Evolutionary conservation across 2,888 invertebrate species (phyloP).

Genomic region (Drosophila fulvimacula): DNA sequence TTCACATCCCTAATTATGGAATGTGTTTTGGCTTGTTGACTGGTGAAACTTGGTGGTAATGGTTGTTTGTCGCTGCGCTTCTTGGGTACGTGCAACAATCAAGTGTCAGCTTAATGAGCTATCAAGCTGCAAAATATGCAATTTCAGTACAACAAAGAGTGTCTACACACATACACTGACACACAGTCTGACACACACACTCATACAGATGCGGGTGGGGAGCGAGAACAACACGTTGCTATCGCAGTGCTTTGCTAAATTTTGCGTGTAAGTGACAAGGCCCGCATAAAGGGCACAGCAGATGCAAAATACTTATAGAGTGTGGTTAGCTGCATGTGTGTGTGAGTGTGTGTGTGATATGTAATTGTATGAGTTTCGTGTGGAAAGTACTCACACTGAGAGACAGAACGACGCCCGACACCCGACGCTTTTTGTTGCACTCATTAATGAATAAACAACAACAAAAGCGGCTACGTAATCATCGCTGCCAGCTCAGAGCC

Average conservation of each 20-base stretch:
- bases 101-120: conserved; percentile 81
- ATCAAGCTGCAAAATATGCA: conserved; percentile 81
- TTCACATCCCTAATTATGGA: conserved; percentile 32
- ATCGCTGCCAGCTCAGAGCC: conserved; percentile 67
- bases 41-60: conserved; percentile 33
- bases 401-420: conserved; percentile 28
- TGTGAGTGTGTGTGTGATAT: conserved; percentile 11
- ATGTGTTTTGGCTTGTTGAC: conserved; percentile 25
- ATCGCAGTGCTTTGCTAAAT: conserved; percentile 74
- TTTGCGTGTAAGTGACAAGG: conserved; percentile 78
- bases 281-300: conserved; percentile 69
- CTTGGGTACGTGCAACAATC: conserved; percentile 73
- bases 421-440: conserved; percentile 68
- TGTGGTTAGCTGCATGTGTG: conserved; percentile 27
- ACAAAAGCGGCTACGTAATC: conserved; percentile 64
- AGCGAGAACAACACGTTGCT: conserved; percentile 64
- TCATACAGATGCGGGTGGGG: conserved; percentile 46
- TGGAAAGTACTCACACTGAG: conserved; percentile 27
- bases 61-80: conserved; percentile 18
- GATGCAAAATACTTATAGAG: conserved; percentile 55
- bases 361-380: conserved; percentile 26
- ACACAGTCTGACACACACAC: not conserved
- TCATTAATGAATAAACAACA: conserved; percentile 78
- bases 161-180: conserved; percentile 9
- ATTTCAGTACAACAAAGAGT: conserved; percentile 70